Base-by-base conservation (phyloP, 23 tunicate genomes). In the Ciona savignyi region DNA sequence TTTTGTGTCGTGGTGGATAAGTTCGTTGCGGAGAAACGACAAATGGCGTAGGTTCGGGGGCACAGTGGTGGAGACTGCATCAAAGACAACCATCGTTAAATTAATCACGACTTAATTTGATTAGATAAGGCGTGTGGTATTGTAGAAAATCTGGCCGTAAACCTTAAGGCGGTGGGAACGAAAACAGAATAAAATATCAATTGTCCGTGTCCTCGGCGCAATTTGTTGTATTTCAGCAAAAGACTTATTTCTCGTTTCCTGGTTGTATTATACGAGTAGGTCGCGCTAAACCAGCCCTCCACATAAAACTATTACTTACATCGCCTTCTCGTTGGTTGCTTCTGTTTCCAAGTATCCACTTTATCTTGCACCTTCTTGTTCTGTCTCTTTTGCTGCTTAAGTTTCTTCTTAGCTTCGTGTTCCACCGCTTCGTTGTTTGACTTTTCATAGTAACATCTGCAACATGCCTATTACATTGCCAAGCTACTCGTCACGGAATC, bases 311-410 rank as follows among this genome's bases (percentile, higher is more conserved):
- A 6, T 15, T 42, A 6, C 56, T 63, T 63, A 63, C 67, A 33
- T 42, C 56, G 9, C 21, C 49, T 21, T 19, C 48, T 60, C 15
- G 1, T 20, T 0, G 1, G 0, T 26, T 0, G 60, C 28, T 69
- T 69, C 20, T 1, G 22, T 30, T 69, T 51, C 87, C 87, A 82
- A 21, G 29, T 51, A 9, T 82, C 66, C 2, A 82, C 68, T 61
- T 74, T 74, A 11, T 82, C 75, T 74, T 82, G 80, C 1, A 82
- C 73, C 1, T 30, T 27, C 31, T 75, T 26, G 75, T 82, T 82
- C 33, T 68, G 66, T 82, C 74, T 56, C 68, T 75, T 66, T 62
- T 82, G 87, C 27, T 74, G 66, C n/a, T 68, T 24, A 64, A 82
- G 27, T 33, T 82, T 74, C 77, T 68, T 67, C 2, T 67, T 69